Conservation (phyloP, 2,888 invertebrate genomes). For the Thymelicus sylvestris region DNA sequence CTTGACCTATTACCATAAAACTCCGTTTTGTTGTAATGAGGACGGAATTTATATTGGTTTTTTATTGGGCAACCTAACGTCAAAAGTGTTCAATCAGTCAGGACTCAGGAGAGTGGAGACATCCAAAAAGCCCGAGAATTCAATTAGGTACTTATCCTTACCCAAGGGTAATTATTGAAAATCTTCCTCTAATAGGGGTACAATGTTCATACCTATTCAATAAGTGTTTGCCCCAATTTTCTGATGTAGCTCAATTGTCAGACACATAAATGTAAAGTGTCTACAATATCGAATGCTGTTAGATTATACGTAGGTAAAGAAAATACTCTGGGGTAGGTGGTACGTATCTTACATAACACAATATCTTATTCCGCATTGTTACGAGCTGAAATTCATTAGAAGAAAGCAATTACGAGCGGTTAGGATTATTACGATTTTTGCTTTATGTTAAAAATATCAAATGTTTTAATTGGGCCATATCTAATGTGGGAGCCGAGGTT, state of each 20-base stretch:
- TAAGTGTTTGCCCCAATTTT: not conserved
- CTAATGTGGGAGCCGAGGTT: slow-evolving; percentile 49
- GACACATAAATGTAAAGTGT: no score
- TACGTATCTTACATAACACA: not conserved
- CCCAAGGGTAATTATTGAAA: not conserved
- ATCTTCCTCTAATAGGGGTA: not conserved
- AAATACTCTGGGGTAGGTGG: slow-evolving; percentile 12
- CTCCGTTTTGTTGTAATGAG: no score
- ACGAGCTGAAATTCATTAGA: not conserved
- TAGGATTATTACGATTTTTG: not conserved
- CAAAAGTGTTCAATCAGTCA: no score
- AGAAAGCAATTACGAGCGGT: not conserved
- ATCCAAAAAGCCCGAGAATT: no score
- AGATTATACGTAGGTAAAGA: slow-evolving; percentile 34
- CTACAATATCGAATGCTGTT: slow-evolving; percentile 56
- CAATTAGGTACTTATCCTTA: not conserved
- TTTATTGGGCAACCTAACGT: no score
- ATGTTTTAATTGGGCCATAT: slow-evolving; percentile 10
- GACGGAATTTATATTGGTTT: no score
- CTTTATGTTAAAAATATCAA: not conserved
- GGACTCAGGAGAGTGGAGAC: no score
- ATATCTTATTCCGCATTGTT: slow-evolving; percentile 3
- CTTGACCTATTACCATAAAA: no score
- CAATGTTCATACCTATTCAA: not conserved
- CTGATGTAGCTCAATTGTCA: no score